Evolutionary conservation across 1,140 invertebrate species (phyloP).

Genomic region (Drosophila parabipectinata): DNA sequence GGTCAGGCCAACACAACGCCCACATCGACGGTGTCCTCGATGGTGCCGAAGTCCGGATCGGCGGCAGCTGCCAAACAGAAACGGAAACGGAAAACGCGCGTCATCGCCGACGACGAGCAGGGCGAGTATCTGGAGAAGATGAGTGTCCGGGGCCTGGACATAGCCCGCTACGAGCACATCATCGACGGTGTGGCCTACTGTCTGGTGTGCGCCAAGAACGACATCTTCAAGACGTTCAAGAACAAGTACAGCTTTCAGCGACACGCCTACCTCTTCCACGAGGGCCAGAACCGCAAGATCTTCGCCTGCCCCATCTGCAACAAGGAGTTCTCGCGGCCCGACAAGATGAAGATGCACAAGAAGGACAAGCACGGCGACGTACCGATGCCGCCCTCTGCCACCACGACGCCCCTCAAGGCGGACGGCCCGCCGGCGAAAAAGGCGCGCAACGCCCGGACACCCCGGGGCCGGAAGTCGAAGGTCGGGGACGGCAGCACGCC

Average conservation of each 20-base stretch:
- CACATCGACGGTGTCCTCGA: slow-evolving; percentile 21
- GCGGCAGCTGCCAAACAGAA: slow-evolving; percentile 85
- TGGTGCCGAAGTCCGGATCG: slow-evolving; percentile 55
- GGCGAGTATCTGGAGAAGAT: slow-evolving; percentile 95
- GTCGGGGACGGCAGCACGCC: slow-evolving; percentile 50
- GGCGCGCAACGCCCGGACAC: slow-evolving; percentile 56
- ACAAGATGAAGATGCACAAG: slow-evolving; percentile 97
- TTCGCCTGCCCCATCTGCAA: slow-evolving; percentile 95
- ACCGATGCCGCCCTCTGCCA: slow-evolving; percentile 52
- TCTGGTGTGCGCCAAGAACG: slow-evolving; percentile 94
- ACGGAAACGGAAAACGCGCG: slow-evolving; percentile 89
- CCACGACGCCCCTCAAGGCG: slow-evolving; percentile 56
- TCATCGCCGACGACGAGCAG: slow-evolving; percentile 91
- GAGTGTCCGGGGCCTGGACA: slow-evolving; percentile 94
- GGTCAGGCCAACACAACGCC: slow-evolving; percentile 27
- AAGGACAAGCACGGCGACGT: slow-evolving; percentile 91
- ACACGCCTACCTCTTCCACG: slow-evolving; percentile 96
- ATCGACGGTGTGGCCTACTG: slow-evolving; percentile 95
- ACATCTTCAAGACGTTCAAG: slow-evolving; percentile 96
- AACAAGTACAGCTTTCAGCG: slow-evolving; percentile 97
- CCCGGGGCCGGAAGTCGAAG: slow-evolving; percentile 69
- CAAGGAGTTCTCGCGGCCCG: slow-evolving; percentile 95
- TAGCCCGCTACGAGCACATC: slow-evolving; percentile 94
- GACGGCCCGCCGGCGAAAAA: slow-evolving; percentile 60
- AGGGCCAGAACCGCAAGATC: slow-evolving; percentile 94